These are phyloP conservation scores for Probaryconus sp. DNA, from an alignment of 1,140 invertebrate genomes.

Conservation along the genomic window DNA sequence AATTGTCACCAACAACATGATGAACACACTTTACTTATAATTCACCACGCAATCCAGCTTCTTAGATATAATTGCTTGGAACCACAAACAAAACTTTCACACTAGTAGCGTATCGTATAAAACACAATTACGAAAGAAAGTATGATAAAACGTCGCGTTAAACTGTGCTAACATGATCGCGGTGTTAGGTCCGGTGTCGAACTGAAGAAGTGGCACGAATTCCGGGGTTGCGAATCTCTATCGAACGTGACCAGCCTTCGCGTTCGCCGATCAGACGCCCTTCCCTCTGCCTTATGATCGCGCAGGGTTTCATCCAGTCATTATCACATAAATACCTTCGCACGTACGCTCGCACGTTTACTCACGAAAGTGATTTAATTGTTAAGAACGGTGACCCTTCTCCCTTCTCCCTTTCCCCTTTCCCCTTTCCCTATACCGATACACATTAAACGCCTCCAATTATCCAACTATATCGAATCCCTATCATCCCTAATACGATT, in stretches of 20 bases:
- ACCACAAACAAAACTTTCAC: no score
- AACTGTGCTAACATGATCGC: no score
- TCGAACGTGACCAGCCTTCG: conserved; percentile 67
- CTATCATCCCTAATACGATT: conserved; percentile 50
- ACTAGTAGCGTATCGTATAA: no score
- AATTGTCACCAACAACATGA: no score
- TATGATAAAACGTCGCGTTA: conserved; percentile 14
- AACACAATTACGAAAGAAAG: no score
- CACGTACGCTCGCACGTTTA: conserved; percentile 59
- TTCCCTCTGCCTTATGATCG: conserved; percentile 52
- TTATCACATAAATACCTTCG: conserved; percentile 62
- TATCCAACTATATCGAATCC: conserved; percentile 49
- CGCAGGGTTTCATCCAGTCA: conserved; percentile 60
- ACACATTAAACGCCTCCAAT: conserved; percentile 50
- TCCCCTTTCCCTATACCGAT: no score
- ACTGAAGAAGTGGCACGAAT: conserved; percentile 53
- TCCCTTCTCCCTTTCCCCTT: no score
- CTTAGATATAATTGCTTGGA: no score
- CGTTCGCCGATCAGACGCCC: conserved; percentile 64
- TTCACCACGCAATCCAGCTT: no score
- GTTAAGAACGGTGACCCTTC: conserved; percentile 44
- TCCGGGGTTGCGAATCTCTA: conserved; percentile 68
- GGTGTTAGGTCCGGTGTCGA: conserved; percentile 45
- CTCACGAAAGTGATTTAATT: conserved; percentile 51
- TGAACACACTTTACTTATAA: no score